These are phyloP conservation scores for Drosophila sordidula DNA, from an alignment of 2,888 invertebrate species.

Conservation along the genomic window DNA sequence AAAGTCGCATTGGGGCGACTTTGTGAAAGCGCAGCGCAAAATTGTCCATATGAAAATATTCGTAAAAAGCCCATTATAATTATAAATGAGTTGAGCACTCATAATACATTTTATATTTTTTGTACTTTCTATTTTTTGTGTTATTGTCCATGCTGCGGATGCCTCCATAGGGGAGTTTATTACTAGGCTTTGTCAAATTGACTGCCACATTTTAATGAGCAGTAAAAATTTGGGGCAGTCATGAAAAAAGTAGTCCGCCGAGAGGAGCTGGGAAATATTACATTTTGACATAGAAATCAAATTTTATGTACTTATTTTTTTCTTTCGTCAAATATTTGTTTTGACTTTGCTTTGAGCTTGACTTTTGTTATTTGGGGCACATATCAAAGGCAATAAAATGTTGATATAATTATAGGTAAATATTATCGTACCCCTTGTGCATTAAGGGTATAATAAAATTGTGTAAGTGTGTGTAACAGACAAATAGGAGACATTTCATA, in stretches of 20 bases:
- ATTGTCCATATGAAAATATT: constrained; percentile 46
- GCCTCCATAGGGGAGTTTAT: constrained; percentile 47
- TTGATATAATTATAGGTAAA: constrained; percentile 6
- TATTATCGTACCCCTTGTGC: neutral
- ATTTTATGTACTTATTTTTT: constrained; percentile 26
- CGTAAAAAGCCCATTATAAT: constrained; percentile 79
- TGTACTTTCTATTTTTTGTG: constrained; percentile 29
- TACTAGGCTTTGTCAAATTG: constrained; percentile 67
- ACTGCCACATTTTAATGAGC: constrained; percentile 76
- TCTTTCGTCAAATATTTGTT: constrained; percentile 45
- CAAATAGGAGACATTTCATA: neutral
- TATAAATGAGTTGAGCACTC: constrained; percentile 80
- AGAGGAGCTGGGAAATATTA: constrained; percentile 7
- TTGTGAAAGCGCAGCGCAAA: constrained; percentile 28
- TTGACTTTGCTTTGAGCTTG: constrained; percentile 26
- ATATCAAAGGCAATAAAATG: constrained; percentile 7
- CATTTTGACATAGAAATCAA: constrained; percentile 51
- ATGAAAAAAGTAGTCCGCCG: constrained; percentile 35
- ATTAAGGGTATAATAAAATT: neutral
- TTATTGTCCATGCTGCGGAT: constrained; percentile 33
- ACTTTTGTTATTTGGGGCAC: constrained; percentile 1
- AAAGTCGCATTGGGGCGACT: constrained; percentile 7
- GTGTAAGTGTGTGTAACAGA: neutral
- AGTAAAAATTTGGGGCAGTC: constrained; percentile 69
- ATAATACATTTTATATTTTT: constrained; percentile 68